These are phyloP conservation scores for Corythornis vintsioides DNA, from an alignment of 2,113 vertebrate genomes.

Conservation along the genomic window DNA sequence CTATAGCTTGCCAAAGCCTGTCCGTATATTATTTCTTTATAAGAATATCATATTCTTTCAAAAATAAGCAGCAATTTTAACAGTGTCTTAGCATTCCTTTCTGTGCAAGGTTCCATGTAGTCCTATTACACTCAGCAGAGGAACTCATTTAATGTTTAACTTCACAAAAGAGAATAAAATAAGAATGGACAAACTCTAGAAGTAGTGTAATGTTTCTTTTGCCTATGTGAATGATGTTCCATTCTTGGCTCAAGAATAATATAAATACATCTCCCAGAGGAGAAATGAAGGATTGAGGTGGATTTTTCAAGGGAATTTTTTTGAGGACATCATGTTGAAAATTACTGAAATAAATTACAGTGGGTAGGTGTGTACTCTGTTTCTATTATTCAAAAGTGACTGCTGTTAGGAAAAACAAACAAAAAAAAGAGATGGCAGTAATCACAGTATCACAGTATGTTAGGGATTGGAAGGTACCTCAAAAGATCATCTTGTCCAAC, in stretches of 20 bases:
- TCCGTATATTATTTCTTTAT: background rate
- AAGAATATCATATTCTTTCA: background rate
- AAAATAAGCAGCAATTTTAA: background rate
- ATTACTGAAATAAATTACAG: background rate
- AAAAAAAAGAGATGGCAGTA: background rate
- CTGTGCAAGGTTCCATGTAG: background rate
- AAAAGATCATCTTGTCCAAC: no score
- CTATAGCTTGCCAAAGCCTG: background rate
- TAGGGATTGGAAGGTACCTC: no score
- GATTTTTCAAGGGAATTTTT: background rate
- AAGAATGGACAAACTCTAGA: background rate
- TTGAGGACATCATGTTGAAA: conserved; percentile 32
- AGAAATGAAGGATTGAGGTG: conserved; percentile 22
- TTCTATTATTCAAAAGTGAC: conserved; percentile 1
- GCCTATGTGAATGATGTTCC: conserved; percentile 33
- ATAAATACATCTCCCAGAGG: conserved; percentile 34
- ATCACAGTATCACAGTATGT: no score
- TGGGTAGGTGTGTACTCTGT: background rate
- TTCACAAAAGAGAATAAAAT: background rate
- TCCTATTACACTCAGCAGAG: background rate
- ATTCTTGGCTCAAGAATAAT: conserved; percentile 40
- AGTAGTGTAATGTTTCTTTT: conserved; percentile 5
- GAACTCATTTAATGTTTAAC: background rate
- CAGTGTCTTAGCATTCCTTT: background rate
- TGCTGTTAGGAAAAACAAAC: background rate